These are phyloP conservation scores for Cryptoprocta ferox DNA, from an alignment of 2,797 vertebrate species.

Conservation along the genomic window DNA sequence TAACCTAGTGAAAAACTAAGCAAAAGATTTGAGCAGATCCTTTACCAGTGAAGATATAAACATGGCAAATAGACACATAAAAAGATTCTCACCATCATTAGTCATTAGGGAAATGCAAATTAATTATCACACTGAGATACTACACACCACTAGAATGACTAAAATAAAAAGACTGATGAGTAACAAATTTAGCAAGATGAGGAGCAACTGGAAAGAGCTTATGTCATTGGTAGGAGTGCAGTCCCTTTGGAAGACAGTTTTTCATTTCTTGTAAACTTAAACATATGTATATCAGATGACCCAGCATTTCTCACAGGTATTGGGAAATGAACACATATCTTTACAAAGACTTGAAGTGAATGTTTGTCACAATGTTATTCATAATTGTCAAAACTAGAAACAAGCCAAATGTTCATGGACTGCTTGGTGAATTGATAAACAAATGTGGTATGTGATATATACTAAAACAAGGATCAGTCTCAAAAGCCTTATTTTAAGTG, in stretches of 20 bases:
- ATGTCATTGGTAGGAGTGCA: neutral
- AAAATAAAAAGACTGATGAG: neutral
- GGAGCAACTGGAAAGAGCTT: neutral
- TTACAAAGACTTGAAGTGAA: slow-evolving; percentile 26
- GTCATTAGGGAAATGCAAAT: neutral
- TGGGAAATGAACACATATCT: neutral
- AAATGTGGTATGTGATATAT: neutral
- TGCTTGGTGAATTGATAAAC: neutral
- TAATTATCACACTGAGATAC: neutral
- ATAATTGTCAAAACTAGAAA: neutral
- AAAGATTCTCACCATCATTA: neutral
- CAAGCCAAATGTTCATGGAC: neutral
- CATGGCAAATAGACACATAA: neutral
- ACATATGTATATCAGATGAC: neutral
- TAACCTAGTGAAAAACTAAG: neutral
- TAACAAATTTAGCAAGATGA: neutral
- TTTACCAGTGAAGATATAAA: neutral
- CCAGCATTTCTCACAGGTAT: neutral
- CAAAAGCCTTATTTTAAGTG: neutral
- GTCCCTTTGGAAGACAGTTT: neutral
- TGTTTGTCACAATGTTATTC: neutral
- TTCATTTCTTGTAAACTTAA: slow-evolving; percentile 51
- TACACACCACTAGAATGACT: neutral
- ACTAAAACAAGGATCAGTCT: neutral
- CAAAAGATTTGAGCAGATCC: neutral